phyloP scores from a whole-genome alignment of 64 coral and sea anemone genomes.

The Acropora yongei region DNA sequence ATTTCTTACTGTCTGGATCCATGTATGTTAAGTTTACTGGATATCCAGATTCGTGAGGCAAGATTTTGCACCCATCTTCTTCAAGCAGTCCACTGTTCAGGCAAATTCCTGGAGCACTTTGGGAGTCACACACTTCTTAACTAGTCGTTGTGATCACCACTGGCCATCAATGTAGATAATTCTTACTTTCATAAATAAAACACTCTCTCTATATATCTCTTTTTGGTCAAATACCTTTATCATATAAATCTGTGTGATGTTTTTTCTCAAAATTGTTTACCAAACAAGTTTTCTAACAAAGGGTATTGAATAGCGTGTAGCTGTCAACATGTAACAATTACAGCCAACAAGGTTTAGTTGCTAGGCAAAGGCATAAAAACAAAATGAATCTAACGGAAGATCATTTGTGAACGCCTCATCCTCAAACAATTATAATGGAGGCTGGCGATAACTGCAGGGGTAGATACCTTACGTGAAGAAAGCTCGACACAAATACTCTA shows the following conservation, averaged over 20 bases:
- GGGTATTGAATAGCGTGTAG: neutral
- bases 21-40: neutral
- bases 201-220: neutral
- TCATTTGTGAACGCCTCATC: too few species aligned
- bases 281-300: neutral
- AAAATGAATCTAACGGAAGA: too few species aligned
- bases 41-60: neutral
- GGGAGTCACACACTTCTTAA: neutral
- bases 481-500: too few species aligned
- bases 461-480: too few species aligned
- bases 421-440: too few species aligned
- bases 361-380: neutral
- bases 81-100: neutral
- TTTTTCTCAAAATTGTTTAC: neutral
- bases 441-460: too few species aligned
- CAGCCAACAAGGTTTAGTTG: constrained; percentile 10
- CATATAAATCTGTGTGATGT: constrained; percentile 16
- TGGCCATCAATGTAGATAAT: neutral
- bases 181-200: constrained; percentile 1
- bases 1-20: constrained; percentile 5
- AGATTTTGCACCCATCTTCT: neutral
- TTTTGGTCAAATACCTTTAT: neutral
- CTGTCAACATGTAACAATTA: constrained; percentile 3
- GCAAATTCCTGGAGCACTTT: neutral
- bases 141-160: neutral